Percentiles rank a stretch among this genome's conserved stretches.
Evolutionary conservation across 2,113 vertebrate genomes (phyloP).

Genomic region (Caretta caretta): DNA sequence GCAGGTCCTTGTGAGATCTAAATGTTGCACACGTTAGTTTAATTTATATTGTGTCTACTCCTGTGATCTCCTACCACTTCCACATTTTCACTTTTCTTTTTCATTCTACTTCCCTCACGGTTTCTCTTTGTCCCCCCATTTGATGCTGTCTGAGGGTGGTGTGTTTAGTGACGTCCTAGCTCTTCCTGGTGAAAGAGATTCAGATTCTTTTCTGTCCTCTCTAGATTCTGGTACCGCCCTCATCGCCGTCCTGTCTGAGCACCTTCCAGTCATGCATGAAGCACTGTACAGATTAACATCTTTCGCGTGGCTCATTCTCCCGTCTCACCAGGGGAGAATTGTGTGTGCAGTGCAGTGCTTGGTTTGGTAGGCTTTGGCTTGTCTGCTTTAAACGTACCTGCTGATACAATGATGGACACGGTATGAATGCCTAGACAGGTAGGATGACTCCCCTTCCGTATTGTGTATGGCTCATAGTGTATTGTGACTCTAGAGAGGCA

Average conservation of each 20-base stretch:
- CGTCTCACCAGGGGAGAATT: background rate
- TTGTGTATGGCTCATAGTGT: background rate
- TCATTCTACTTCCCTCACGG: background rate
- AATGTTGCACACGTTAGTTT: background rate
- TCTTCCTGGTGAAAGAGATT: conserved; percentile 1
- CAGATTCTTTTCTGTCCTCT: background rate
- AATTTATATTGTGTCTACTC: conserved; percentile 21
- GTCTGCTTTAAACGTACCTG: no score
- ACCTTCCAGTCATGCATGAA: background rate
- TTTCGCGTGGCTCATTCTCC: background rate
- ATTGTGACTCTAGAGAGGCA: background rate
- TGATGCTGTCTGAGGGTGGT: rapidly evolving
- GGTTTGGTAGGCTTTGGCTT: background rate
- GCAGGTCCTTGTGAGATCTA: background rate
- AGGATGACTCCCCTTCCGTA: background rate
- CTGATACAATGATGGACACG: background rate
- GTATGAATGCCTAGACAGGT: background rate
- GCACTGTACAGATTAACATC: background rate
- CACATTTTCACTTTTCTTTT: background rate
- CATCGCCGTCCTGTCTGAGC: background rate
- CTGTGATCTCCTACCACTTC: conserved; percentile 12
- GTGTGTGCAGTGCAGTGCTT: background rate
- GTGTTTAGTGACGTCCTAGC: conserved; percentile 15
- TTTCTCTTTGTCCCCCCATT: conserved; percentile 14
- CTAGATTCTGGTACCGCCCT: background rate